Evolutionary conservation across 1,140 invertebrate genomes (phyloP).

Genomic region (Zaprionus nigranus): DNA sequence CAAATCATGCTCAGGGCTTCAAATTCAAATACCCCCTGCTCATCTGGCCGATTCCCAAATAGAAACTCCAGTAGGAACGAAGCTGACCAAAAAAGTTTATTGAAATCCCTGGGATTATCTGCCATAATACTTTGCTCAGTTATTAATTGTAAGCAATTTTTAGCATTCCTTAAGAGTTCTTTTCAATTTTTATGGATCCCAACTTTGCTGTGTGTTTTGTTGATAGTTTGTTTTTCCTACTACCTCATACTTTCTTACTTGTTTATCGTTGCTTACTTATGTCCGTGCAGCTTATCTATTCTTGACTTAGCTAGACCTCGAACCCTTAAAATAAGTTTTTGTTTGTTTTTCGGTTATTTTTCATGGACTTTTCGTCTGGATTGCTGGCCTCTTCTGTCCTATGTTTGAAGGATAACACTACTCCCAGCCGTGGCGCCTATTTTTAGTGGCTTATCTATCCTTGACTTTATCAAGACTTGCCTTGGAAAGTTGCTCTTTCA

Average conservation of each 20-base stretch:
- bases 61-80: not conserved
- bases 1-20: slow-evolving; percentile 31
- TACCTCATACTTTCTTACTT: too few species aligned
- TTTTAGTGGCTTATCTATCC: not conserved
- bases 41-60: not conserved
- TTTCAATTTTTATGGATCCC: not conserved
- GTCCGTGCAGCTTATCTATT: not conserved
- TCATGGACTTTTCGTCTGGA: too few species aligned
- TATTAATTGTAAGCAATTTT: not conserved
- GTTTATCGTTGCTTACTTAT: not conserved
- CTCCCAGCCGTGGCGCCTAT: not conserved
- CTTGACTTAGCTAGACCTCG: not conserved
- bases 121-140: not conserved
- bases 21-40: not conserved
- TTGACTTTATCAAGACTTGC: not conserved
- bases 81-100: slow-evolving; percentile 8
- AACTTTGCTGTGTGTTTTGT: too few species aligned
- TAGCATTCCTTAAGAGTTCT: not conserved
- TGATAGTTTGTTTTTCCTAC: too few species aligned
- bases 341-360: not conserved
- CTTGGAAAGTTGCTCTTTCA: not conserved
- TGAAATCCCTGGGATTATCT: not conserved
- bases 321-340: not conserved
- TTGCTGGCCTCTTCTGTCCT: too few species aligned
- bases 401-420: too few species aligned